A percentile compares a stretch with the other conserved stretches of the same genome.
These are phyloP conservation scores for Auanema freiburgensis DNA, from an alignment of 2,888 invertebrate genomes.

Conservation along the genomic window DNA sequence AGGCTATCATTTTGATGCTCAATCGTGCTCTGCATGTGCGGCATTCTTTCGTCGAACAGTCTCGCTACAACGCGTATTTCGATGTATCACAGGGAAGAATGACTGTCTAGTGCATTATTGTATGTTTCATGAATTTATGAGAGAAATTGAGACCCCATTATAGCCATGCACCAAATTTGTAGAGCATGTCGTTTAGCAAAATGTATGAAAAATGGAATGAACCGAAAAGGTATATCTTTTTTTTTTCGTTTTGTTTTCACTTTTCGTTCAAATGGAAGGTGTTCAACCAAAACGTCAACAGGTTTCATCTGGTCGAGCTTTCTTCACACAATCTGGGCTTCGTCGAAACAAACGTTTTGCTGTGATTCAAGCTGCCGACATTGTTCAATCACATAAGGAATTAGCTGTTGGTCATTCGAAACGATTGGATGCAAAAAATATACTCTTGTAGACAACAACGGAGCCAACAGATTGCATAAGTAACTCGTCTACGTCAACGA, in stretches of 20 bases:
- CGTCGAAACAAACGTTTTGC: conserved; percentile 57
- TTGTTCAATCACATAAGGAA: too few species aligned
- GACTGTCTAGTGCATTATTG: conserved; percentile 48
- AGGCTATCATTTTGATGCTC: conserved; percentile 61
- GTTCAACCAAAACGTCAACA: conserved; percentile 44
- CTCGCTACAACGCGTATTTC: conserved; percentile 44
- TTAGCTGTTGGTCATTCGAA: too few species aligned
- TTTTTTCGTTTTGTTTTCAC: conserved; percentile 10
- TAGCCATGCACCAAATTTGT: conserved; percentile 57
- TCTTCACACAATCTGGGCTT: conserved; percentile 57
- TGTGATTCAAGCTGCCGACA: conserved; percentile 7
- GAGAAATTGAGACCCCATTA: conserved; percentile 13
- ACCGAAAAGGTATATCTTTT: conserved; percentile 29
- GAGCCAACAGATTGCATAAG: too few species aligned
- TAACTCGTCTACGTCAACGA: too few species aligned
- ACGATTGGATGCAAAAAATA: too few species aligned
- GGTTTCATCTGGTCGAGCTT: conserved; percentile 34
- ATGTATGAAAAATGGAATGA: conserved; percentile 57
- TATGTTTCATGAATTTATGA: conserved; percentile 20
- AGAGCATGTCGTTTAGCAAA: conserved; percentile 52
- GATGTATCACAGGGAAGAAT: conserved; percentile 42
- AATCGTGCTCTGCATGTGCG: conserved; percentile 58
- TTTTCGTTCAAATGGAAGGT: conserved; percentile 7
- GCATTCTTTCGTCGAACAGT: conserved; percentile 61
- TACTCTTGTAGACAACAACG: too few species aligned